Percentiles rank a stretch among this genome's conserved stretches.
Conservation (phyloP, 2,888 invertebrate genomes). For the Reticulitermes lucifugus region DNA sequence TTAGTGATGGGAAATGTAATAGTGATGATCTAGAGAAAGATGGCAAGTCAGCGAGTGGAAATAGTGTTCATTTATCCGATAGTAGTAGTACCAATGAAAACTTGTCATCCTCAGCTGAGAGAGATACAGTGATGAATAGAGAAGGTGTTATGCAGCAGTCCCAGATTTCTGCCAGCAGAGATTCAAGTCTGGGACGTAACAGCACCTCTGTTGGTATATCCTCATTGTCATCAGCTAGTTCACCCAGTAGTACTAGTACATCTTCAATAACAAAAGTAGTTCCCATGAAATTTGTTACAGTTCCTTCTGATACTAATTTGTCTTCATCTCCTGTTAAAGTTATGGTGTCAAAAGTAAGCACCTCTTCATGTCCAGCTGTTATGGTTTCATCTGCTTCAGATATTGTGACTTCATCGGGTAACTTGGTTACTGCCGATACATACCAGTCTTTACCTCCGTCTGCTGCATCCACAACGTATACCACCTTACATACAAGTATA, state of each 20-base stretch:
- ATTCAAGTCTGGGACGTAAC: not conserved
- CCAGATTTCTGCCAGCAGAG: not conserved
- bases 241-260: not conserved
- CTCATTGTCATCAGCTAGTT: not conserved
- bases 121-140: slow-evolving; percentile 1
- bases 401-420: not conserved
- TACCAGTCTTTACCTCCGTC: not conserved
- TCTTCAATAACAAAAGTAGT: not conserved
- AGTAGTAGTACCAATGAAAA: not conserved
- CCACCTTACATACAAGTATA: not conserved
- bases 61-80: not conserved
- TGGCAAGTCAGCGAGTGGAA: not conserved
- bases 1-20: not conserved
- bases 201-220: not conserved
- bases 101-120: not conserved
- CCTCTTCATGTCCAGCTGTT: not conserved
- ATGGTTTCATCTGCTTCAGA: not conserved
- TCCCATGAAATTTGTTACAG: not conserved
- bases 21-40: slow-evolving; percentile 19
- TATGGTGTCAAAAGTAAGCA: slow-evolving; percentile 15
- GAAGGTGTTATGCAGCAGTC: not conserved
- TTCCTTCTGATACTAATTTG: not conserved
- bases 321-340: slow-evolving; percentile 19
- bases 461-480: not conserved
- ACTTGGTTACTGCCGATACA: not conserved